Evolutionary conservation across 2,888 invertebrate genomes (phyloP).

Genomic region (Watsonalla binaria): DNA sequence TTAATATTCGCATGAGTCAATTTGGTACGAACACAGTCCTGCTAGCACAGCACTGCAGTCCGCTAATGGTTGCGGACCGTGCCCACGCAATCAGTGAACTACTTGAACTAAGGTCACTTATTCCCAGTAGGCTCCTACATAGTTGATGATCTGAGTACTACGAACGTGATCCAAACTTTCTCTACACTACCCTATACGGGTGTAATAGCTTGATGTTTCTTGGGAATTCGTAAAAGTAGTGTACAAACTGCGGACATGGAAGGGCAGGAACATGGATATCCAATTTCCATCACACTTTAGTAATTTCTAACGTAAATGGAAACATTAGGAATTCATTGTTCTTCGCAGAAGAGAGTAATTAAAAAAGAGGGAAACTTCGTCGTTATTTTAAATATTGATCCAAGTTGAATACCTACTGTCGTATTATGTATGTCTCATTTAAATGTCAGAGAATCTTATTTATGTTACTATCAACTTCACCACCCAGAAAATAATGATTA

Average conservation of each 20-base stretch:
- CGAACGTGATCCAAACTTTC: slow-evolving; percentile 2
- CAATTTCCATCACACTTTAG: not conserved
- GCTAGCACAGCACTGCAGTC: no score
- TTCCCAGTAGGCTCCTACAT: not conserved
- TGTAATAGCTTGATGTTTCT: not conserved
- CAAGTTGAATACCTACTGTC: no score
- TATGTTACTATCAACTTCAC: not conserved
- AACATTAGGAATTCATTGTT: not conserved
- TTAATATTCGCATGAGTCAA: no score
- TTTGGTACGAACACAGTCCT: no score
- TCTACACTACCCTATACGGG: not conserved
- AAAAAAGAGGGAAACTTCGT: no score
- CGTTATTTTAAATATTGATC: no score
- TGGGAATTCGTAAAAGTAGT: not conserved
- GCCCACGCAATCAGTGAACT: not conserved
- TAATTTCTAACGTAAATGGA: not conserved
- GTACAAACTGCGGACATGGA: not conserved
- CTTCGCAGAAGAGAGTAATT: no score
- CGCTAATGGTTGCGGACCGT: not conserved
- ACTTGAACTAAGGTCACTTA: not conserved
- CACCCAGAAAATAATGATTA: slow-evolving; percentile 1
- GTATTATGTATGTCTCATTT: no score
- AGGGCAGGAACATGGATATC: not conserved
- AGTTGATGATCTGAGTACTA: not conserved
- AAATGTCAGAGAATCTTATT: not conserved